Conservation (phyloP, 2,113 vertebrate species). For the Aplodontia rufa region DNA sequence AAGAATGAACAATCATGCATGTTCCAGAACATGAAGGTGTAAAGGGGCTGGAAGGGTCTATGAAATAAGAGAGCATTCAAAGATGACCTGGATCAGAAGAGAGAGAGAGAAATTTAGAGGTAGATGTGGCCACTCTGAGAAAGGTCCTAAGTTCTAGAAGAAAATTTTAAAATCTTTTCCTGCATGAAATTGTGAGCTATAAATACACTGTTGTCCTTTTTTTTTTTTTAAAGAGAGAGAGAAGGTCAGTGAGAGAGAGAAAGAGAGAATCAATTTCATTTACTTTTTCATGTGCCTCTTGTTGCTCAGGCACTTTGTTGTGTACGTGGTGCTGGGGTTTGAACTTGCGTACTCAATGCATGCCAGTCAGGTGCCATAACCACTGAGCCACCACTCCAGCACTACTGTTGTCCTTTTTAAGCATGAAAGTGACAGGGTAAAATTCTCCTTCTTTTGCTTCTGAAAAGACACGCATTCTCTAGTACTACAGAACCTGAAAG, state of each 20-base stretch:
- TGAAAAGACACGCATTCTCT: neutral
- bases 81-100: neutral
- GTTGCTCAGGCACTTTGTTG: too few species aligned
- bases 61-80: neutral
- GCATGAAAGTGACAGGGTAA: neutral
- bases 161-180: neutral
- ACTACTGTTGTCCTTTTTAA: neutral
- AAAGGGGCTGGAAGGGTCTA: neutral
- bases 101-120: neutral
- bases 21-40: neutral
- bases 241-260: too few species aligned
- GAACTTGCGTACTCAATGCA: too few species aligned
- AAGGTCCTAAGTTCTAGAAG: neutral
- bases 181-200: neutral
- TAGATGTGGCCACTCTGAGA: neutral
- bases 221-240: too few species aligned
- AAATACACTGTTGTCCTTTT: neutral
- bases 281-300: too few species aligned
- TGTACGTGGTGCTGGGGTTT: too few species aligned
- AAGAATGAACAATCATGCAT: neutral
- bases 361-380: too few species aligned
- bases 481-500: neutral
- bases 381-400: too few species aligned
- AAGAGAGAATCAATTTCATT: too few species aligned
- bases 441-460: neutral